These are phyloP conservation scores for Periphyllus acericola DNA, from an alignment of 2,888 invertebrate genomes.

Conservation along the genomic window DNA sequence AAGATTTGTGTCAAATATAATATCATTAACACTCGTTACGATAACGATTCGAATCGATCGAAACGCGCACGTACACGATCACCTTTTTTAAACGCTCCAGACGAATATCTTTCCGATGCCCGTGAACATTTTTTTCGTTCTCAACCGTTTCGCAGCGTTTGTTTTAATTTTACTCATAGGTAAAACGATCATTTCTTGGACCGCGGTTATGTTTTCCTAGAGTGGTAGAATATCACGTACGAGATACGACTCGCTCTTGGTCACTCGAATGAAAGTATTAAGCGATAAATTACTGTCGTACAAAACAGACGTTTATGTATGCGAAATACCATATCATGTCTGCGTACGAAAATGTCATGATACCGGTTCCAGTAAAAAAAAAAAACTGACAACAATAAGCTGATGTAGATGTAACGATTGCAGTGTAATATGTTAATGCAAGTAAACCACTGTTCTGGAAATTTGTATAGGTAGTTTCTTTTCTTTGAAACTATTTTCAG, in stretches of 20 bases:
- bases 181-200: too few species aligned
- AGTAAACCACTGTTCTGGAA: neutral
- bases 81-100: too few species aligned
- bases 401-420: neutral
- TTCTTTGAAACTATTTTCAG: neutral
- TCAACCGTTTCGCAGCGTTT: too few species aligned
- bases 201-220: too few species aligned
- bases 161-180: too few species aligned
- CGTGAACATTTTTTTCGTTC: too few species aligned
- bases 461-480: neutral
- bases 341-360: conserved; percentile 9
- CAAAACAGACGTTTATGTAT: neutral
- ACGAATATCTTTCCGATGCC: too few species aligned
- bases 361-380: conserved; percentile 12
- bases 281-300: conserved; percentile 14
- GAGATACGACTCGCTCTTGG: neutral
- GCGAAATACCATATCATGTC: neutral
- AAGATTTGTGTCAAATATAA: conserved; percentile 15
- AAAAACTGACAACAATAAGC: neutral
- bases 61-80: too few species aligned
- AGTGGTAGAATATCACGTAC: too few species aligned
- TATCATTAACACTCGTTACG: neutral
- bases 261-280: conserved; percentile 43
- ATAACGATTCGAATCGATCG: neutral
- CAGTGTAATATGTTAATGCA: neutral